A percentile compares a stretch with the other conserved stretches of the same genome.
Evolutionary conservation across 2,113 vertebrate genomes (phyloP).

Genomic region (Natator depressus): DNA sequence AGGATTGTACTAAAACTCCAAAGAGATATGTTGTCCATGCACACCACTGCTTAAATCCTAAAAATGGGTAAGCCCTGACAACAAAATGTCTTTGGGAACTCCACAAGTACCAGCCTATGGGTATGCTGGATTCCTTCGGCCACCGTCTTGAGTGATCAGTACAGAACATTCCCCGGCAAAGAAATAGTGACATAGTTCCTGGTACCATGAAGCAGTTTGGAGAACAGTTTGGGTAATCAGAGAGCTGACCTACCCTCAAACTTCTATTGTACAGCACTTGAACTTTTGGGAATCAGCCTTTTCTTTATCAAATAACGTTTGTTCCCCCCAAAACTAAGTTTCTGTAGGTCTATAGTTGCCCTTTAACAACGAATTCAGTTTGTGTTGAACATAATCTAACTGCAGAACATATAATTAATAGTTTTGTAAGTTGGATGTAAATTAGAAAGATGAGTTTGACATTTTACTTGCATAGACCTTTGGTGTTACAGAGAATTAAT

Average conservation of each 20-base stretch:
- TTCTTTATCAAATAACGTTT: background rate
- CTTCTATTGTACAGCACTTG: accelerated
- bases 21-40: background rate
- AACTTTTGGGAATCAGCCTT: background rate
- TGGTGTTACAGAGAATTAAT: background rate
- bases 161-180: background rate
- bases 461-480: background rate
- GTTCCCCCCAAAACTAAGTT: accelerated
- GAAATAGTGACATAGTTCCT: background rate
- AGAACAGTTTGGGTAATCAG: background rate
- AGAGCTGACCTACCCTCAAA: background rate
- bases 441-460: background rate
- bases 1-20: background rate
- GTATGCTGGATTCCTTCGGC: background rate
- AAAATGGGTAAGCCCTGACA: background rate
- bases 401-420: background rate
- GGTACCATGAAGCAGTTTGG: accelerated
- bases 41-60: background rate
- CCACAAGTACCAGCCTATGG: background rate
- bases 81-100: background rate
- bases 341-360: background rate
- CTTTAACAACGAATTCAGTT: accelerated
- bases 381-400: background rate
- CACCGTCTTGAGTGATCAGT: background rate
- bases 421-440: background rate